These are phyloP conservation scores for Rhea americana DNA, from an alignment of 2,113 vertebrate species.

Conservation along the genomic window DNA sequence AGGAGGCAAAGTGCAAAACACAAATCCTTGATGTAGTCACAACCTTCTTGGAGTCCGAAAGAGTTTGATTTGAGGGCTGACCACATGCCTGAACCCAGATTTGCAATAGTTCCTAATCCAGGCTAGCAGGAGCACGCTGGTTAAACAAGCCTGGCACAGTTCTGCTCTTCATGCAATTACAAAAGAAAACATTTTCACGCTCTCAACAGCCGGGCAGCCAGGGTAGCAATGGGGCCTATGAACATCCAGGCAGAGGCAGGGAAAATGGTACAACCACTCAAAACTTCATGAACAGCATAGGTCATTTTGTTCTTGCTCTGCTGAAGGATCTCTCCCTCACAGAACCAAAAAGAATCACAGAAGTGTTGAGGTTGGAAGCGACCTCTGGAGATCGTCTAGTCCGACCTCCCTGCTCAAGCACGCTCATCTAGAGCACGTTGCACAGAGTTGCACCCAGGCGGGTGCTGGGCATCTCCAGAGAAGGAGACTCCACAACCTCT, in stretches of 20 bases:
- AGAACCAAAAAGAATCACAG: too few species aligned
- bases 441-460: too few species aligned
- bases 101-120: neutral
- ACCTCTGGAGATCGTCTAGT: too few species aligned
- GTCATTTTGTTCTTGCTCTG: neutral
- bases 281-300: neutral
- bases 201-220: neutral
- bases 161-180: neutral
- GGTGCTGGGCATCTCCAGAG: too few species aligned
- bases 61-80: neutral
- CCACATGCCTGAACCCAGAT: accelerated
- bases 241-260: neutral
- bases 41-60: neutral
- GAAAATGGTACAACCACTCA: neutral
- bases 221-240: neutral
- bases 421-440: too few species aligned
- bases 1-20: neutral
- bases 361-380: too few species aligned
- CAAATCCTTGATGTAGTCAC: accelerated
- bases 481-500: too few species aligned
- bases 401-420: too few species aligned
- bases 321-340: neutral
- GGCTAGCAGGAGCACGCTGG: neutral
- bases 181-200: neutral
- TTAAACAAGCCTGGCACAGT: neutral